phyloP scores from a whole-genome alignment of 2,797 vertebrate genomes.

The Salarias fasciatus region DNA sequence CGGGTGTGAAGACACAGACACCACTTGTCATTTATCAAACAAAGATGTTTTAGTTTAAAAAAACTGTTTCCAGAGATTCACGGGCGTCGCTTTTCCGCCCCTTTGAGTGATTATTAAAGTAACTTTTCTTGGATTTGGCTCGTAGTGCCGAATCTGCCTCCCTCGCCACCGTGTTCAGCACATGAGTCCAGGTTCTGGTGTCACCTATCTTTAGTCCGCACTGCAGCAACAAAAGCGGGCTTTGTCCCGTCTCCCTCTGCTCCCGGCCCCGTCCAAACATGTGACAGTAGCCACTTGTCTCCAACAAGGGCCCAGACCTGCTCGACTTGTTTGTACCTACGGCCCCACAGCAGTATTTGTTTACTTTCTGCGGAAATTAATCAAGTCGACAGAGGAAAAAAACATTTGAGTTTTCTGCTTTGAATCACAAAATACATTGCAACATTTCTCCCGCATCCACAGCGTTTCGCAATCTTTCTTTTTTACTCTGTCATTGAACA shows the following conservation, averaged over 20 bases:
- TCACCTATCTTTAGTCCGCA: constrained; percentile 9
- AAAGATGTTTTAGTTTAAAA: too few relatives aligned
- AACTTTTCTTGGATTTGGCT: too few relatives aligned
- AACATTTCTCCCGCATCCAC: constrained; percentile 39
- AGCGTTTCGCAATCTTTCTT: too few relatives aligned
- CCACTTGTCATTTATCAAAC: too few relatives aligned
- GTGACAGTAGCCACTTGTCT: constrained; percentile 48
- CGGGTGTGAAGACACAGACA: too few relatives aligned
- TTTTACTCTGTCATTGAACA: constrained; percentile 15
- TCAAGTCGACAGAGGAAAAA: neutral
- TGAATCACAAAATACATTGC: constrained; percentile 5
- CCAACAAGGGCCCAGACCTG: constrained; percentile 40
- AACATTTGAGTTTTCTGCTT: constrained; percentile 16
- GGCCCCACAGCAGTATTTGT: constrained; percentile 20
- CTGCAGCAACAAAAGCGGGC: constrained; percentile 48
- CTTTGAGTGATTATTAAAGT: too few relatives aligned
- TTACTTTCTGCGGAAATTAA: constrained; percentile 20
- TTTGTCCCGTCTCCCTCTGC: constrained; percentile 49
- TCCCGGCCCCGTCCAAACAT: constrained; percentile 64
- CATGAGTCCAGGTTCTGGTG: too few relatives aligned
- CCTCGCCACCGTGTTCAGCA: too few relatives aligned
- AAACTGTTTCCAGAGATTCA: too few relatives aligned
- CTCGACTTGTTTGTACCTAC: constrained; percentile 40
- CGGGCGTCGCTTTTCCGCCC: too few relatives aligned
- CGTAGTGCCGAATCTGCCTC: too few relatives aligned